These are phyloP conservation scores for Enteromius treurensis DNA, from an alignment of 2,797 vertebrate genomes.

Conservation along the genomic window DNA sequence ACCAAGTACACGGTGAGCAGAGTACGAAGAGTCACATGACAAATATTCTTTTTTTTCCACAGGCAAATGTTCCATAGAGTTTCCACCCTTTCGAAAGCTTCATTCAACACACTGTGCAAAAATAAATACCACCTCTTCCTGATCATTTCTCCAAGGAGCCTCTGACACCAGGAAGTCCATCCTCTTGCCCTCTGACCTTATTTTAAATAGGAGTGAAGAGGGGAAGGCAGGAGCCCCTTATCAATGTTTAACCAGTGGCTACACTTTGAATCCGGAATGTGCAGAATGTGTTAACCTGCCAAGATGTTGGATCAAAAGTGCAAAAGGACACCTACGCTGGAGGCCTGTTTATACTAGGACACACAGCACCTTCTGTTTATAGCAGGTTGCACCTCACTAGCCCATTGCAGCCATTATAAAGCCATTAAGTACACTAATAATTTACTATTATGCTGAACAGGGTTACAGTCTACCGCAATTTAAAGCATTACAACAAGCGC, in stretches of 20 bases:
- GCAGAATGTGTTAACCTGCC: conserved; percentile 32
- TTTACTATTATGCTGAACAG: conserved; percentile 25
- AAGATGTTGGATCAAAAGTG: conserved; percentile 30
- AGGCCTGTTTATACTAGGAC: conserved; percentile 24
- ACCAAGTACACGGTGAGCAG: conserved; percentile 87
- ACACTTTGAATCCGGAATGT: conserved; percentile 37
- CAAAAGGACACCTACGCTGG: conserved; percentile 12
- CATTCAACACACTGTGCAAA: background rate
- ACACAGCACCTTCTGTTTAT: conserved; percentile 20
- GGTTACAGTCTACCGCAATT: conserved; percentile 15
- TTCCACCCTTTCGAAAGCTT: background rate
- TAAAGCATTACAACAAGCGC: conserved; percentile 3
- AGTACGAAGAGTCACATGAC: conserved; percentile 32
- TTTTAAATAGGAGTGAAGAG: conserved; percentile 71
- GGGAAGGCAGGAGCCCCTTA: conserved; percentile 60
- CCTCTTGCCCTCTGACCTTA: conserved; percentile 67
- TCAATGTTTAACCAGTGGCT: conserved; percentile 44
- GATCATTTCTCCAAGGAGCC: conserved; percentile 61
- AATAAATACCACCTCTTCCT: conserved; percentile 55
- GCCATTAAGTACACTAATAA: conserved; percentile 29
- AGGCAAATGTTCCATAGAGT: background rate
- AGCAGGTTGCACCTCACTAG: conserved; percentile 3
- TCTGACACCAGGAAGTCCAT: conserved; percentile 67
- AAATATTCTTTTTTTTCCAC: background rate
- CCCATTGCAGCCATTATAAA: conserved; percentile 13